Evolutionary conservation across 2,113 vertebrate species (phyloP), one percentile per base, ranked within the genome.

Genomic region (Melospiza melodia): DNA sequence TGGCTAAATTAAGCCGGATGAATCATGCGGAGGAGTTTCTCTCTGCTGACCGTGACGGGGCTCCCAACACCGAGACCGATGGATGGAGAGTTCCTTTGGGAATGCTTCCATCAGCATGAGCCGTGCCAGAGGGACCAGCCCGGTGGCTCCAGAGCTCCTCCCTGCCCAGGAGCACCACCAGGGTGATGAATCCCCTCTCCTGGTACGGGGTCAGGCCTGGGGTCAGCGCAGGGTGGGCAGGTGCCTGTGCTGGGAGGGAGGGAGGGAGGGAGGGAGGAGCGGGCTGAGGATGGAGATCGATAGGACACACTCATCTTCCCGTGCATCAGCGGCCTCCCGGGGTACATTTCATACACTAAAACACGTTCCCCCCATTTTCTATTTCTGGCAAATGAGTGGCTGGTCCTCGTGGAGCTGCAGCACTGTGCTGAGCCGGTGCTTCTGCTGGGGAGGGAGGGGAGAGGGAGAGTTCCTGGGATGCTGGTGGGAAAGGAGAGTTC

Each of bases 321-420:
- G 79, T 0, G 1, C 87, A 62, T 62, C 89, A 71, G 83, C 72
- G 71, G 91, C 84, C 41, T 72, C 74, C 20, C 10, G 3, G 76
- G 59, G 59, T 41, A 0, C 11, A 16, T 92, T 69, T 88, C 62
- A 57, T 54, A 17, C 31, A 1, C 71, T 78, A 12, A 90, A 91
- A 90, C 68, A 48, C 77, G 12, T 91, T 77, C 87, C 48, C 66
- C 87, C 93, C 22, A 0, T 80, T 74, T 93, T 57, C 91, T 96
- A 92, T 97, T 93, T 94, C 20, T 93, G 90, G 93, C 68, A 93
- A 84, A 87, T 4, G 68, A 93, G 57, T 3, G 37, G 62, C 90
- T 90, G 14, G 92, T 86, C 84, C 93, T 85, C 16, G 58, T 0
- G 61, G 68, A 28, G 93, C 18, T 35, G 93, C 89, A 15, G 93